A percentile compares a stretch with the other conserved stretches of the same genome.
phyloP scores from a whole-genome alignment of 64 coral and sea anemone species.

The Dendrophyllia cribrosa region DNA sequence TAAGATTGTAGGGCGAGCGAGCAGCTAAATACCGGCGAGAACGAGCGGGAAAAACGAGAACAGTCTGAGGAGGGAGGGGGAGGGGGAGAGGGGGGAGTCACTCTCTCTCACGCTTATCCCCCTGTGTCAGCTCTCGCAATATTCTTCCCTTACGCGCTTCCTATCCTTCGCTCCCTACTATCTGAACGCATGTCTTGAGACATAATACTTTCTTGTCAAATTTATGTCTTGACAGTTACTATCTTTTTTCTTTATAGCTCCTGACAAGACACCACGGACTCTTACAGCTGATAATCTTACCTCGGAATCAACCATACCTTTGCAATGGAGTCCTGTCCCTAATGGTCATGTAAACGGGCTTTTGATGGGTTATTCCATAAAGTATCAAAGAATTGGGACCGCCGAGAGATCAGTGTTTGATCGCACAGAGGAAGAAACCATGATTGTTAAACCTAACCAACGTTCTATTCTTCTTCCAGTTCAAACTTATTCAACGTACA shows the following conservation, averaged over 20 bases:
- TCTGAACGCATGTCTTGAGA: too few relatives aligned
- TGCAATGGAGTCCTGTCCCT: slow-evolving; percentile 61
- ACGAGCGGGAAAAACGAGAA: too few relatives aligned
- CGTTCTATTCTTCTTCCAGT: not conserved
- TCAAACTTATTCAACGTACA: slow-evolving; percentile 30
- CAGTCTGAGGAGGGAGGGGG: too few relatives aligned
- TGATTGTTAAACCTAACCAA: not conserved
- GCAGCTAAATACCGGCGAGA: too few relatives aligned
- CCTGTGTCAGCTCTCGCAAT: not conserved
- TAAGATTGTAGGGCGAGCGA: too few relatives aligned
- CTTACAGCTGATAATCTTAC: slow-evolving; percentile 12
- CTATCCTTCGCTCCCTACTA: not conserved
- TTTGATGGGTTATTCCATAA: slow-evolving; percentile 65
- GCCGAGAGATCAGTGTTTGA: slow-evolving; percentile 1
- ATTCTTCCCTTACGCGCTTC: not conserved
- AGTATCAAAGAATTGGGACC: slow-evolving; percentile 46
- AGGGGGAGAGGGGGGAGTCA: too few relatives aligned
- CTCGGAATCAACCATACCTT: slow-evolving; percentile 2
- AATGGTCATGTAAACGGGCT: slow-evolving; percentile 41
- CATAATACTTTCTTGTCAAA: too few relatives aligned
- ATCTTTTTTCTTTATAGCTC: slow-evolving; percentile 17
- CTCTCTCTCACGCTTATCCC: too few relatives aligned
- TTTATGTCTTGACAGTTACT: not conserved
- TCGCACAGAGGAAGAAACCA: not conserved
- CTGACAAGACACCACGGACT: slow-evolving; percentile 43